Conservation (phyloP, 2,797 vertebrate species). For the Eulemur mongoz region DNA sequence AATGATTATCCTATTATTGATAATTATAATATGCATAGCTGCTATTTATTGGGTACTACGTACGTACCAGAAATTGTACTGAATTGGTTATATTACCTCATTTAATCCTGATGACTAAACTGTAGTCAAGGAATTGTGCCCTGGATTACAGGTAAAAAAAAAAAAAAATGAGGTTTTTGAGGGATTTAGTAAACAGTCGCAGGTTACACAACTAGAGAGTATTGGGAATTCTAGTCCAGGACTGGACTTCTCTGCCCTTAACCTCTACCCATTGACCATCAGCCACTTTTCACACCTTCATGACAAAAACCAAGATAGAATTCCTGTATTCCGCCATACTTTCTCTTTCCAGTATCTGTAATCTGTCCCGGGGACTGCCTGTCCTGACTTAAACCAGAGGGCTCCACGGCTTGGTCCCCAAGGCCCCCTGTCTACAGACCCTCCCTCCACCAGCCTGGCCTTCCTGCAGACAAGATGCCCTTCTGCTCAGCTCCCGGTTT, state of each 20-base stretch:
- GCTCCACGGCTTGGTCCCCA: rapidly evolving
- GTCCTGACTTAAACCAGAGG: neutral
- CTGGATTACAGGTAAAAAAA: neutral
- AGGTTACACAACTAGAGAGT: neutral
- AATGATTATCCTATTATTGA: neutral
- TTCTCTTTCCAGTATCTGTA: neutral
- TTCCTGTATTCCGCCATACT: neutral
- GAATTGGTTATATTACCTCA: neutral
- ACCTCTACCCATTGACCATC: neutral
- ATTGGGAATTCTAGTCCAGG: neutral
- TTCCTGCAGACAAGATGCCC: neutral
- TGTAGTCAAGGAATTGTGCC: neutral
- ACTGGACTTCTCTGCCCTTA: neutral
- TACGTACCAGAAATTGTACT: neutral
- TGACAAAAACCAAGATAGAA: neutral
- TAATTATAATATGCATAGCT: neutral
- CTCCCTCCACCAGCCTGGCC: neutral
- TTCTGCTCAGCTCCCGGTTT: neutral
- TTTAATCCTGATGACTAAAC: neutral
- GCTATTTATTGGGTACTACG: neutral
- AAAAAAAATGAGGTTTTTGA: neutral
- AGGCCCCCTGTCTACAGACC: neutral
- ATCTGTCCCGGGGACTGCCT: neutral
- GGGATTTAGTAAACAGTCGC: neutral
- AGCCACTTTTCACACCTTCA: neutral